These are phyloP conservation scores for Aeoliscus strigatus DNA, from an alignment of 2,797 vertebrate genomes.

Conservation along the genomic window DNA sequence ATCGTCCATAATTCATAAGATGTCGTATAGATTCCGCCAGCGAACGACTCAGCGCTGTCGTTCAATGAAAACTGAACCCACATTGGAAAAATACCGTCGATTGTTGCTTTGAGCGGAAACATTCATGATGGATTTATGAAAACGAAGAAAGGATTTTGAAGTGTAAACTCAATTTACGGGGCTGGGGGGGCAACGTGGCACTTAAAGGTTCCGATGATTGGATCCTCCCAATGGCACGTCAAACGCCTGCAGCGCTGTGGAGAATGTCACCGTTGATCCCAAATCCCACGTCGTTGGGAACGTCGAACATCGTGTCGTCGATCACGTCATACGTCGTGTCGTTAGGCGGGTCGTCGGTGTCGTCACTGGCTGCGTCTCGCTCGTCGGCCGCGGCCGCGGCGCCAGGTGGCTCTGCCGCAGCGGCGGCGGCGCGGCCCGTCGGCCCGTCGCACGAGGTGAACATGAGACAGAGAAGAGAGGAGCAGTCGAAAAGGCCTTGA, in stretches of 20 bases:
- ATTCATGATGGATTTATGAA: constrained; percentile 23
- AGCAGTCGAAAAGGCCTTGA: constrained; percentile 79
- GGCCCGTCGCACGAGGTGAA: too few relatives aligned
- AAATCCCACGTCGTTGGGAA: constrained; percentile 29
- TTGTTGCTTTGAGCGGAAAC: too few relatives aligned
- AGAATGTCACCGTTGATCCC: constrained; percentile 65
- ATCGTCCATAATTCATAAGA: too few relatives aligned
- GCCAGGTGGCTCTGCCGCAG: too few relatives aligned
- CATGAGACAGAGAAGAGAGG: constrained; percentile 75
- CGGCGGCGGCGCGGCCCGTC: too few relatives aligned
- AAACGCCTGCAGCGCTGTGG: constrained; percentile 19
- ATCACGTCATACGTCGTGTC: constrained; percentile 55
- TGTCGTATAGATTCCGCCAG: too few relatives aligned
- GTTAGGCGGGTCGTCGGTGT: constrained; percentile 35
- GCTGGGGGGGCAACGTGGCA: constrained; percentile 52
- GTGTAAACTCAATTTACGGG: constrained; percentile 32
- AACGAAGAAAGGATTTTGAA: too few relatives aligned
- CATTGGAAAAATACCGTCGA: too few relatives aligned
- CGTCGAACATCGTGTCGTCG: constrained; percentile 49
- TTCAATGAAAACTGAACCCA: too few relatives aligned
- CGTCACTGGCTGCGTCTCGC: constrained; percentile 36
- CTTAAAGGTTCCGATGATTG: constrained; percentile 41
- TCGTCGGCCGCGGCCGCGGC: constrained; percentile 2
- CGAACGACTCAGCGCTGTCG: too few relatives aligned
- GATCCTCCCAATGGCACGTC: constrained; percentile 37